Conservation (phyloP, 2,888 invertebrate genomes). For the Thumatha senex region DNA sequence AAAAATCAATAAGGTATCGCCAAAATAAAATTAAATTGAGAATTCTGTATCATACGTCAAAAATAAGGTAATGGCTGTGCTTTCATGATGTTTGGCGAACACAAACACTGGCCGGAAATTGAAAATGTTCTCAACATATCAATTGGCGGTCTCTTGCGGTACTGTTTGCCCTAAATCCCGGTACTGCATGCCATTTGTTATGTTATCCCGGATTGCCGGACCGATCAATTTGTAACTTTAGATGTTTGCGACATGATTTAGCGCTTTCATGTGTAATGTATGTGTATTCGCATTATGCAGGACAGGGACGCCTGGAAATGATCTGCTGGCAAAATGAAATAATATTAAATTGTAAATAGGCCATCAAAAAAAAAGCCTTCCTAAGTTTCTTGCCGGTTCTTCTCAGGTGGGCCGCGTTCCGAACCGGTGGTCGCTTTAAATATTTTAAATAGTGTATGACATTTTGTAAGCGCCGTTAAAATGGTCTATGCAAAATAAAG, state of each 20-base stretch:
- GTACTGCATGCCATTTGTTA: constrained; percentile 23
- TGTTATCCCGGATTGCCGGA: constrained; percentile 9
- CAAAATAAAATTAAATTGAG: no score
- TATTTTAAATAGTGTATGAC: no score
- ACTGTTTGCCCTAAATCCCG: constrained; percentile 8
- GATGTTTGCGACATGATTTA: constrained; percentile 7
- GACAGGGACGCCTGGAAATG: no score
- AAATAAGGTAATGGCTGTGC: constrained; percentile 8
- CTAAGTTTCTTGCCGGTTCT: no score
- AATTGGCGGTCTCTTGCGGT: constrained; percentile 9
- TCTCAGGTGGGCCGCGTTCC: no score
- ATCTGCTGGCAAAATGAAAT: no score
- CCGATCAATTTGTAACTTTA: constrained; percentile 26
- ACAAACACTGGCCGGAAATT: constrained; percentile 30
- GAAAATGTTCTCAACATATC: constrained; percentile 28
- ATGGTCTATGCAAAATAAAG: no score
- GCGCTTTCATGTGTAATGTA: constrained; percentile 1
- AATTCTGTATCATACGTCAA: constrained; percentile 3
- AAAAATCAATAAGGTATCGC: no score
- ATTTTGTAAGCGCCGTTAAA: no score
- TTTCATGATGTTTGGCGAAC: constrained; percentile 10
- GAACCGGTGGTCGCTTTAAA: no score
- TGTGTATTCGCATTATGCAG: background rate
- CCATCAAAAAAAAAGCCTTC: no score
- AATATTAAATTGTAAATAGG: no score